phyloP scores from a whole-genome alignment of 2,888 invertebrate species.

The Globia sparganii region DNA sequence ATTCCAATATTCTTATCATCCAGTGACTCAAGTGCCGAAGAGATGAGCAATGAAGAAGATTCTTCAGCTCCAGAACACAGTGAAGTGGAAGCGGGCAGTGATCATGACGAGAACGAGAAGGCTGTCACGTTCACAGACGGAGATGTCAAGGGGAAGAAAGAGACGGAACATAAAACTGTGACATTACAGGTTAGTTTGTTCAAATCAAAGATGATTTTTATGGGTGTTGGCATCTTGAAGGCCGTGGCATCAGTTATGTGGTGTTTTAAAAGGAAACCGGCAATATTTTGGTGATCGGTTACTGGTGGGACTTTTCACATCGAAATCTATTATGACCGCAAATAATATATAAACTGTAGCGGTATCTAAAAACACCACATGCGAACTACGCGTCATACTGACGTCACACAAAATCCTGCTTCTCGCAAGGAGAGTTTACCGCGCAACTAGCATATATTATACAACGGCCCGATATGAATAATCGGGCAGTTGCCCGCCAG shows the following conservation, averaged over 20 bases:
- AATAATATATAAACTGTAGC: too few species aligned
- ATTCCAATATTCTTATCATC: neutral
- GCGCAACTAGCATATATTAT: too few species aligned
- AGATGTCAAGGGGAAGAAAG: slow-evolving; percentile 75
- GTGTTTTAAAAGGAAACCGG: neutral
- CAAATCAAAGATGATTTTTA: neutral
- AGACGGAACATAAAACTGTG: slow-evolving; percentile 80
- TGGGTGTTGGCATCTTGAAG: neutral
- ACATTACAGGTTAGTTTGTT: slow-evolving; percentile 74
- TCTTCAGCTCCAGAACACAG: slow-evolving; percentile 85
- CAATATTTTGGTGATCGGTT: neutral
- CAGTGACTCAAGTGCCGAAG: slow-evolving; percentile 86
- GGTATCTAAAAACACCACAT: too few species aligned
- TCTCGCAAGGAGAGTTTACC: too few species aligned
- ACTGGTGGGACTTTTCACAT: neutral
- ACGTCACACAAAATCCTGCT: too few species aligned
- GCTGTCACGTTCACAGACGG: slow-evolving; percentile 80
- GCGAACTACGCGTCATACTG: too few species aligned
- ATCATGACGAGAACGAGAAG: slow-evolving; percentile 78
- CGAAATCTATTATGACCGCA: neutral
- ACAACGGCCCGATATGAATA: too few species aligned
- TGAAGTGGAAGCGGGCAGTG: slow-evolving; percentile 75
- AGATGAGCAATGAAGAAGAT: slow-evolving; percentile 83
- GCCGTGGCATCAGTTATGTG: neutral
- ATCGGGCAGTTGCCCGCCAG: too few species aligned